Base-by-base conservation (phyloP, 2,888 invertebrate genomes). In the Thysanoteuthis rhombus region DNA sequence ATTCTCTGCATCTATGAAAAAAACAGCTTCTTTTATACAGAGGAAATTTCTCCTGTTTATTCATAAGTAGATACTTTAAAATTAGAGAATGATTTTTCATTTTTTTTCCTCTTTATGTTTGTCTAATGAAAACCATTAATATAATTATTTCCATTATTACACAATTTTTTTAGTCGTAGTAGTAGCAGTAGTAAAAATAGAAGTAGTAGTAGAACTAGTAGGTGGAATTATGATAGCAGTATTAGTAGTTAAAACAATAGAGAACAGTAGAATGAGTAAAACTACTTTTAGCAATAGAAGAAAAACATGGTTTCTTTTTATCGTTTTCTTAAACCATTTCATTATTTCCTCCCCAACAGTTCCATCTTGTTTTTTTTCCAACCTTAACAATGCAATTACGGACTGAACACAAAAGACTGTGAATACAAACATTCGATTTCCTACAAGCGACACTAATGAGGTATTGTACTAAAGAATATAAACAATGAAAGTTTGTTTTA, bases 401-500 rank as follows among this genome's bases (percentile, higher is more conserved):
- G 3, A 75, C 6, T 36, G n/a, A n/a, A n/a, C n/a, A 75, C n/a
- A n/a, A 75, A 75, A 75, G n/a, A 75, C n/a, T 75, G 32, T 28
- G n/a, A 16, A 75, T n/a, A 75, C 6, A 75, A 75, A n/a, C 10
- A 36, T 75, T 75, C 75, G n/a, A 75, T 75, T 75, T 75, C 36
- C n/a, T 75, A 75, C 75, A 75, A 75, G 75, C 75, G 75, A 75
- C 75, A 75, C 75, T 75, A 75, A 75, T 75, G 75, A 75, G 75
- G 25, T 75, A 75, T 75, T 75, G 75, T n/a, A 75, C 12, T n/a
- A 75, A 36, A 4, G 75, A 75, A n/a, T 75, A n/a, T 75, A 36
- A 75, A 75, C 75, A 75, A 75, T 75, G 75, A n/a, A 75, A n/a
- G n/a, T 75, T n/a, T 75, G 75, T 75, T 75, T 75, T n/a, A 75